These are phyloP conservation scores for Artibeus jamaicensis DNA, from an alignment of 2,797 vertebrate genomes.

Conservation along the genomic window DNA sequence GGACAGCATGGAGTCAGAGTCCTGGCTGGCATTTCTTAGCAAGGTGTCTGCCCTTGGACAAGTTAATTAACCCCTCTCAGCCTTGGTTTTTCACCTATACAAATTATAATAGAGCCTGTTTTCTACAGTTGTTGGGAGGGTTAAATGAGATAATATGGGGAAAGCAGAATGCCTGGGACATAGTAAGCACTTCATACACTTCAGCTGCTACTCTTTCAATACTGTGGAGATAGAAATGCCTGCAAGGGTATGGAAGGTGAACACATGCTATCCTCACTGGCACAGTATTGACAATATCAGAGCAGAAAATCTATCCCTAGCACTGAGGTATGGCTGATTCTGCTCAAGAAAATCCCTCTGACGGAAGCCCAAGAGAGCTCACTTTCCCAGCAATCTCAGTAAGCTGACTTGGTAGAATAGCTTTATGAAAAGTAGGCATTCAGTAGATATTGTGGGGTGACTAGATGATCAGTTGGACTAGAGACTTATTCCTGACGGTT, in stretches of 20 bases:
- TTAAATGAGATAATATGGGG: not conserved
- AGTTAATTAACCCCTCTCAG: not conserved
- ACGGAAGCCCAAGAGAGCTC: not conserved
- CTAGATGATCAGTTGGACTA: not conserved
- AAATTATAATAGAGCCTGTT: not conserved
- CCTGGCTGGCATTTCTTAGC: not conserved
- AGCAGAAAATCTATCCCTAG: not conserved
- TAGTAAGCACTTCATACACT: not conserved
- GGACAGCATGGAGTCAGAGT: not conserved
- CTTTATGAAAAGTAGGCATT: not conserved
- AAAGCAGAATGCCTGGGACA: not conserved
- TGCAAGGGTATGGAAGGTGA: not conserved
- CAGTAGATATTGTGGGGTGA: not conserved
- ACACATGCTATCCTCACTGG: fast-evolving
- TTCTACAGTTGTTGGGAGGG: not conserved
- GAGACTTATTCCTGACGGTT: not conserved
- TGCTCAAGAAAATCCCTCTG: not conserved
- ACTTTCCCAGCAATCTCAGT: not conserved
- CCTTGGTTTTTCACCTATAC: not conserved
- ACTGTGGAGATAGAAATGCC: not conserved
- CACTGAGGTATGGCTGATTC: not conserved
- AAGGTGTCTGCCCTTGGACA: not conserved
- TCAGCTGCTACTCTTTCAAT: not conserved
- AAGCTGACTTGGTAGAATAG: not conserved
- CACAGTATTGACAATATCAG: not conserved